phyloP scores from a whole-genome alignment of 92 coral and sea anemone species.

The Isaurus tuberculatus region DNA sequence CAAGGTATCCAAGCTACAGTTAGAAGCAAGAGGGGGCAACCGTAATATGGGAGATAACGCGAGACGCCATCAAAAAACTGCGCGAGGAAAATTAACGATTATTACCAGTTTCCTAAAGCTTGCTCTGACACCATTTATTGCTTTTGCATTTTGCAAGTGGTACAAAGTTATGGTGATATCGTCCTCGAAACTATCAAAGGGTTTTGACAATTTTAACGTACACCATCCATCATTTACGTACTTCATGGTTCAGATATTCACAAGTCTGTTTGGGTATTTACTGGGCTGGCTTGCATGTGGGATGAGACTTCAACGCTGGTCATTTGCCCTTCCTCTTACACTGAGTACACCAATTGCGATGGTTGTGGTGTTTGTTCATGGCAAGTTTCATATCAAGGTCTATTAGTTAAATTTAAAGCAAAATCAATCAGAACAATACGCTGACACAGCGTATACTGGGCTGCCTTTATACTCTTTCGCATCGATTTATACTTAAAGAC shows the following conservation, averaged over 20 bases:
- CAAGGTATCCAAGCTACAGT: conserved; percentile 59
- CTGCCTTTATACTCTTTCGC: too few species aligned
- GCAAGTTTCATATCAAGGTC: background rate
- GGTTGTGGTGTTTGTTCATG: conserved; percentile 44
- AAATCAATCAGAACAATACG: too few species aligned
- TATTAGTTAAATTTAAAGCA: too few species aligned
- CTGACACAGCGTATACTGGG: too few species aligned
- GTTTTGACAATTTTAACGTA: conserved; percentile 33
- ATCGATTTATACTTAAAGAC: too few species aligned
- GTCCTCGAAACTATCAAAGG: conserved; percentile 8
- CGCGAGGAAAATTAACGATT: conserved; percentile 46
- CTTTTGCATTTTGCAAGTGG: conserved; percentile 49
- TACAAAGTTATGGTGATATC: conserved; percentile 10
- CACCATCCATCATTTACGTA: conserved; percentile 21
- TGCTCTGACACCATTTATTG: conserved; percentile 53
- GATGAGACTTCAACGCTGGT: conserved; percentile 58
- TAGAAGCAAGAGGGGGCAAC: conserved; percentile 48
- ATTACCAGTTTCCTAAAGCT: conserved; percentile 55
- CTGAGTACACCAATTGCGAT: conserved; percentile 53
- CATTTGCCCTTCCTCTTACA: conserved; percentile 60
- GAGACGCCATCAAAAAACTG: conserved; percentile 26
- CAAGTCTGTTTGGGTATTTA: conserved; percentile 58
- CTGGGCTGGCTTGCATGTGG: conserved; percentile 58
- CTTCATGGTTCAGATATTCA: conserved; percentile 55
- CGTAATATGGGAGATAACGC: background rate